A percentile compares a stretch with the other conserved stretches of the same genome.
These are phyloP conservation scores for Aporophyla nigra DNA, from an alignment of 2,888 invertebrate species.

Conservation along the genomic window DNA sequence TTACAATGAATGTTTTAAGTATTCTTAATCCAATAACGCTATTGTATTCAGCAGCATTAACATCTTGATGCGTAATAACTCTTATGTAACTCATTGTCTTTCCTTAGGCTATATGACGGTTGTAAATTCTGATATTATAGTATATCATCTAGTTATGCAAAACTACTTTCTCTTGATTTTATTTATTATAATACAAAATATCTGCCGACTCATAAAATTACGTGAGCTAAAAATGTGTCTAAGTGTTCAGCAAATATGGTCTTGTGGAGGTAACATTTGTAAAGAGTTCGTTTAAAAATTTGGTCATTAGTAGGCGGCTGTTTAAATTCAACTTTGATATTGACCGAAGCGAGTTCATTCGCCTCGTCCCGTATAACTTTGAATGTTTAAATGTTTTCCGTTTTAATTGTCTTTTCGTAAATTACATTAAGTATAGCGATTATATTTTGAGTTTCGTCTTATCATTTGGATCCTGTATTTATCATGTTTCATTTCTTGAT, in stretches of 20 bases:
- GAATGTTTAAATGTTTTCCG: constrained; percentile 36
- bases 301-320: constrained; percentile 65
- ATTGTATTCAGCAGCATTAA: constrained; percentile 28
- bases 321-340: constrained; percentile 67
- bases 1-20: constrained; percentile 43
- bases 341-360: constrained; percentile 64
- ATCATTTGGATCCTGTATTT: not conserved
- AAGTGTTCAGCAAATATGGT: constrained; percentile 35
- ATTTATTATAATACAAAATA: constrained; percentile 47
- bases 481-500: constrained; percentile 12
- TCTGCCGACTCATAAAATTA: constrained; percentile 30
- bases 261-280: constrained; percentile 34
- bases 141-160: constrained; percentile 69
- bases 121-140: constrained; percentile 70
- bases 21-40: constrained; percentile 44
- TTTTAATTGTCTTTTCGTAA: constrained; percentile 27
- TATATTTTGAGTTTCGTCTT: not conserved
- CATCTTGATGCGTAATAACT: constrained; percentile 34
- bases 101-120: constrained; percentile 67
- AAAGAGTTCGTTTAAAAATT: constrained; percentile 50
- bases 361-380: constrained; percentile 51
- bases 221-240: constrained; percentile 16
- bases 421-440: not conserved
- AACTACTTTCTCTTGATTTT: constrained; percentile 79
- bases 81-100: constrained; percentile 81